Conservation (phyloP, 2,888 invertebrate genomes). For the Melikaiella ostensackeni region DNA sequence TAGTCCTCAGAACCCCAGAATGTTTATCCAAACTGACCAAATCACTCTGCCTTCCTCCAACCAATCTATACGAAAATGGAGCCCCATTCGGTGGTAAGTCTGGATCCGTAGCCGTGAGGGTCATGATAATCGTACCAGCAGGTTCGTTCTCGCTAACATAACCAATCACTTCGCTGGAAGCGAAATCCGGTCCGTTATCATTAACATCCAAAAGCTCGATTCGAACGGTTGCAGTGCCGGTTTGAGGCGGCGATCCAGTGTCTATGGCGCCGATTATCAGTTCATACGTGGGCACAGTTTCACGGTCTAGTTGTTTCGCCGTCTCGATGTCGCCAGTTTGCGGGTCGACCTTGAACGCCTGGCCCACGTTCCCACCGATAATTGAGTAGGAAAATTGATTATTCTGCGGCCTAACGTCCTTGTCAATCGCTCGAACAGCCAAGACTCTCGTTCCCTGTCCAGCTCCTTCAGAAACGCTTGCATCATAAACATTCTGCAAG, state of each 20-base stretch:
- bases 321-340: conserved; percentile 91
- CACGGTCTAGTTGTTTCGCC: conserved; percentile 87
- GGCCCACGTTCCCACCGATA: conserved; percentile 89
- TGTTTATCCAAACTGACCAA: conserved; percentile 88
- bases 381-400: conserved; percentile 95
- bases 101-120: conserved; percentile 91
- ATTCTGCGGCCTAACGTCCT: conserved; percentile 93
- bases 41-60: conserved; percentile 88
- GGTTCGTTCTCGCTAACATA: conserved; percentile 93
- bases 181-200: conserved; percentile 93
- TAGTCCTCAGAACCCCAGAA: conserved; percentile 89
- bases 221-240: conserved; percentile 91
- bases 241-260: conserved; percentile 92
- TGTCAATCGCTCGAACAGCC: conserved; percentile 91
- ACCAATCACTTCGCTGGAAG: conserved; percentile 84
- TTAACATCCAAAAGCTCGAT: conserved; percentile 92
- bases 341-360: conserved; percentile 92
- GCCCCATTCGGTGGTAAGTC: conserved; percentile 94
- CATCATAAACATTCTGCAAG: conserved; percentile 86
- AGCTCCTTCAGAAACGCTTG: conserved; percentile 89
- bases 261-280: conserved; percentile 92
- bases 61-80: conserved; percentile 89
- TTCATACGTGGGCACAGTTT: conserved; percentile 86
- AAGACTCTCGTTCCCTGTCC: conserved; percentile 85
- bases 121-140: conserved; percentile 89